These are phyloP conservation scores for Chlorodrepanis virens DNA, from an alignment of 2,113 vertebrate species.

Conservation along the genomic window DNA sequence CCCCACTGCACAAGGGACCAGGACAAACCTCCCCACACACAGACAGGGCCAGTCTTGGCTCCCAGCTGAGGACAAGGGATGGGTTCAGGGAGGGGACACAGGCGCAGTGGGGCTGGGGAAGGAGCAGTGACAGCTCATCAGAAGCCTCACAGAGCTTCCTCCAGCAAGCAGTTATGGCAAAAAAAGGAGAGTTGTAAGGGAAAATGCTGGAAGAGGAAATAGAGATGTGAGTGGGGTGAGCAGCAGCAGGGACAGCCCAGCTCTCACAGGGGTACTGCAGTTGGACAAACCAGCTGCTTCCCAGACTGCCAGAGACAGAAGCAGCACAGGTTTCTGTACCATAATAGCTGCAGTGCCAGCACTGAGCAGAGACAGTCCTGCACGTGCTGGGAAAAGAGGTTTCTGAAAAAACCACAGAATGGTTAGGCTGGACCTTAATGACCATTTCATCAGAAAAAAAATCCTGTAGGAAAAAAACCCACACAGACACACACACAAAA, in stretches of 20 bases:
- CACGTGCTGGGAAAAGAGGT: background rate
- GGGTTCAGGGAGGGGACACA: background rate
- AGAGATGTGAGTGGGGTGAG: accelerated
- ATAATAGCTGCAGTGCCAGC: accelerated
- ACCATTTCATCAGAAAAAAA: background rate
- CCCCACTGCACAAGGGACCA: background rate
- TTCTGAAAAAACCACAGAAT: background rate
- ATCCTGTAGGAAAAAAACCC: background rate
- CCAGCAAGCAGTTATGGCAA: background rate
- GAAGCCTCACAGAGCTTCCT: background rate
- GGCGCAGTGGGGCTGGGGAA: background rate
- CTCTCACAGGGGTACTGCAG: background rate
- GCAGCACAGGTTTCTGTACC: background rate
- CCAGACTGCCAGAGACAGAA: accelerated
- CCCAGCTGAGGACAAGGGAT: background rate
- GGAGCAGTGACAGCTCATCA: background rate
- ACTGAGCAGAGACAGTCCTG: background rate
- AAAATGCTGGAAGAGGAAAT: background rate
- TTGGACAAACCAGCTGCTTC: background rate
- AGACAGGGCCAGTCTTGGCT: background rate
- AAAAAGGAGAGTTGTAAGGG: background rate
- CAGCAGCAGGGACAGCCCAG: background rate
- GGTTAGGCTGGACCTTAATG: background rate
- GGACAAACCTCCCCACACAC: background rate
- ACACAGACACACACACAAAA: accelerated